Evolutionary conservation across 2,888 invertebrate genomes (phyloP).

Genomic region (Lasioglossum marginatum): DNA sequence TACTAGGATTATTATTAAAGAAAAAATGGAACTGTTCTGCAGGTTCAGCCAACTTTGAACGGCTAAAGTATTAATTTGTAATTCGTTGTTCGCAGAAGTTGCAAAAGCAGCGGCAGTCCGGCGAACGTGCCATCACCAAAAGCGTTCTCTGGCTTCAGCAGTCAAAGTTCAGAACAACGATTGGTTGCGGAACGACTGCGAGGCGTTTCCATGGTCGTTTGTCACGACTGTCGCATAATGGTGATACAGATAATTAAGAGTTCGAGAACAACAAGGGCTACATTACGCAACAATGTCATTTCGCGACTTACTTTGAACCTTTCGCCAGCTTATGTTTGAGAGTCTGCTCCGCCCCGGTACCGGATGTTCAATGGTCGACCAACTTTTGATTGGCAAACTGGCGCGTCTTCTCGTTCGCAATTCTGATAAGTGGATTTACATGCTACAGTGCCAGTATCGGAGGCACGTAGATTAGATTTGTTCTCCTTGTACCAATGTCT

Average conservation of each 20-base stretch:
- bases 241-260: conserved; percentile 97
- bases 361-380: conserved; percentile 7
- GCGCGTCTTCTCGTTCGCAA: conserved; percentile 25
- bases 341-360: conserved; percentile 2
- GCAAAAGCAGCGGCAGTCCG: conserved; percentile 86
- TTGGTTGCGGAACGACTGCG: conserved; percentile 87
- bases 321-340: conserved; percentile 91
- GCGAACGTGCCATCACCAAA: conserved; percentile 86
- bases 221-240: conserved; percentile 97
- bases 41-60: neutral
- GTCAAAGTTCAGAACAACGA: conserved; percentile 80
- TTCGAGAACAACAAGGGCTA: conserved; percentile 92
- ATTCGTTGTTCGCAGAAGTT: conserved; percentile 36
- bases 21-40: no score
- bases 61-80: neutral
- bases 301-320: conserved; percentile 93
- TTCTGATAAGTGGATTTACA: conserved; percentile 26
- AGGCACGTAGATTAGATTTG: conserved; percentile 58
- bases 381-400: conserved; percentile 30
- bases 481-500: conserved; percentile 55
- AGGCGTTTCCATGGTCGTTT: conserved; percentile 94
- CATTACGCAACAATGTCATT: conserved; percentile 92
- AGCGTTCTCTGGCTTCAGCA: conserved; percentile 84
- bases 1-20: no score
- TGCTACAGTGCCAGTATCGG: conserved; percentile 29